Evolutionary conservation across 2,888 invertebrate genomes (phyloP).

Genomic region (Agrotis exclamationis): DNA sequence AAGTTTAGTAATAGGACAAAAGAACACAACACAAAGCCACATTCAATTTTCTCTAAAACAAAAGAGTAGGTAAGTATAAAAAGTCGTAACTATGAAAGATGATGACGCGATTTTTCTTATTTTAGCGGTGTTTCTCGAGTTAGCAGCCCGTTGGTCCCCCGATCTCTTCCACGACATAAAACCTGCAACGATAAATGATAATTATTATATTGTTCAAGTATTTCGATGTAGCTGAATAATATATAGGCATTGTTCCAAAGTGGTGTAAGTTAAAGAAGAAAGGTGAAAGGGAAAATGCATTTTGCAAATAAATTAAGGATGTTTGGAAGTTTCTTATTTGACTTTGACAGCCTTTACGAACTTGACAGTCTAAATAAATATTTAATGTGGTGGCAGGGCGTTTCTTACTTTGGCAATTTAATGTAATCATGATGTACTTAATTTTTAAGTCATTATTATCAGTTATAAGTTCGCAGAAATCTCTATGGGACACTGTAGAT

Average conservation of each 20-base stretch:
- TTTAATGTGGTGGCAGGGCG: background rate
- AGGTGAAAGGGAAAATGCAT: slow-evolving; percentile 6
- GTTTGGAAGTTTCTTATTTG: background rate
- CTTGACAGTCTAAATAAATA: background rate
- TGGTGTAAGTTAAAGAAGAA: slow-evolving; percentile 67
- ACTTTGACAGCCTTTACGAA: background rate
- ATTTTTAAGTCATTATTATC: background rate
- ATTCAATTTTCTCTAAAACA: slow-evolving; percentile 49
- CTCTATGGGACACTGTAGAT: background rate
- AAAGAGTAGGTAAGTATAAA: slow-evolving; percentile 35
- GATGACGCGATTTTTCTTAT: slow-evolving; percentile 53
- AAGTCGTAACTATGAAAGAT: slow-evolving; percentile 55
- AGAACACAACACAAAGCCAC: slow-evolving; percentile 25
- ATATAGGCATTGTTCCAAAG: slow-evolving; percentile 77
- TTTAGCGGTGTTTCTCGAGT: slow-evolving; percentile 69
- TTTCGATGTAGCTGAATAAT: slow-evolving; percentile 88
- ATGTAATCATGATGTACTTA: background rate
- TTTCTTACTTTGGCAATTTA: no score
- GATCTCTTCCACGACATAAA: slow-evolving; percentile 88
- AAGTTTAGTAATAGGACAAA: slow-evolving; percentile 2
- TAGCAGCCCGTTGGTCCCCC: slow-evolving; percentile 68
- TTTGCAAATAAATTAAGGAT: background rate
- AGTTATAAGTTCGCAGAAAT: background rate
- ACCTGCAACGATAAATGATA: slow-evolving; percentile 87
- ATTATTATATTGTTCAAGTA: slow-evolving; percentile 91